A percentile compares a stretch with the other conserved stretches of the same genome.
Evolutionary conservation across 2,113 vertebrate genomes (phyloP).

Genomic region (Amazona vittata): DNA sequence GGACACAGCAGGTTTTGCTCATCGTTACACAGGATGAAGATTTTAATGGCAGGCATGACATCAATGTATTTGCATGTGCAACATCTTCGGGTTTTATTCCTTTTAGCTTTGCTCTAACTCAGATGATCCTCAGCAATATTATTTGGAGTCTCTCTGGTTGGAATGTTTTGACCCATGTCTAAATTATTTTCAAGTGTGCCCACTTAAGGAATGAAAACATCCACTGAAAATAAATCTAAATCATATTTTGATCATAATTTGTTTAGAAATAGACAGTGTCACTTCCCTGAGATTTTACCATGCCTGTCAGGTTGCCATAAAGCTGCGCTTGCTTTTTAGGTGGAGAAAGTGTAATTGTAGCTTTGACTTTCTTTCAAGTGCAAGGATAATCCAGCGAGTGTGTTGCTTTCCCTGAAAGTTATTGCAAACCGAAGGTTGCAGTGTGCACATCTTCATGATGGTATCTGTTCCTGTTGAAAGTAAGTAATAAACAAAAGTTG

Average conservation of each 20-base stretch:
- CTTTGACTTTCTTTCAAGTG: background rate
- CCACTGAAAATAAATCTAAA: background rate
- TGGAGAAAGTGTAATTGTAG: background rate
- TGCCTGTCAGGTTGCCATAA: background rate
- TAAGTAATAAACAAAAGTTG: background rate
- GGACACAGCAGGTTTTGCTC: constrained; percentile 39
- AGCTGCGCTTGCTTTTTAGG: background rate
- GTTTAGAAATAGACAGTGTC: background rate
- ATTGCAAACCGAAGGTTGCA: background rate
- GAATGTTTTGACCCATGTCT: background rate
- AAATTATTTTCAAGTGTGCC: background rate
- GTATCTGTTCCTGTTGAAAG: background rate
- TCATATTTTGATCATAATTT: background rate
- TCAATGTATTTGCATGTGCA: constrained; percentile 18
- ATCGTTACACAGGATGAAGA: background rate
- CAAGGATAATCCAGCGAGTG: background rate
- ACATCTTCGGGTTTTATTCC: background rate
- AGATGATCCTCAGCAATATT: background rate
- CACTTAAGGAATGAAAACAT: background rate
- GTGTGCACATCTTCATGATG: background rate
- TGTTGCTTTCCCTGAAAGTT: background rate
- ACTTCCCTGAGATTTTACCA: background rate
- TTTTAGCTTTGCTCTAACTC: background rate
- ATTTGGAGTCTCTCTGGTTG: background rate
- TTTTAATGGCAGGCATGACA: constrained; percentile 47